Conservation (phyloP, 2,888 invertebrate genomes). For the Minunthozetes semirufus region DNA sequence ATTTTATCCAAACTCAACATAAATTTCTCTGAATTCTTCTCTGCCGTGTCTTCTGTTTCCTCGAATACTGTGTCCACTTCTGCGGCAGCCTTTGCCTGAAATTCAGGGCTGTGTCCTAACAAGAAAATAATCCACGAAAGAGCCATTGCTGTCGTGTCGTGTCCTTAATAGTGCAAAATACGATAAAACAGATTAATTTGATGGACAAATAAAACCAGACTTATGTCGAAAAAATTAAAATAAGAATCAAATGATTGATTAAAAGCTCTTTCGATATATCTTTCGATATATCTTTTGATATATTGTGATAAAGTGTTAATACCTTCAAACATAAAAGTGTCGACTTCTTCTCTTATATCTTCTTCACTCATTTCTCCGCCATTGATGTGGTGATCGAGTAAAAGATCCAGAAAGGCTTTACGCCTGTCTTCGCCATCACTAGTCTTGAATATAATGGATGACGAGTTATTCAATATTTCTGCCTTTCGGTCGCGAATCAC, state of each 20-base stretch:
- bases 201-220: too few relatives aligned
- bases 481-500: slow-evolving; percentile 42
- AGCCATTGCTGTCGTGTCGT: slow-evolving; percentile 44
- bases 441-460: slow-evolving; percentile 21
- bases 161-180: too few relatives aligned
- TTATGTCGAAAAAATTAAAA: too few relatives aligned
- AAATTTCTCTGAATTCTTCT: not conserved
- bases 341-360: slow-evolving; percentile 47
- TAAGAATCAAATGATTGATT: too few relatives aligned
- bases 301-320: slow-evolving; percentile 39
- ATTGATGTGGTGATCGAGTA: slow-evolving; percentile 47
- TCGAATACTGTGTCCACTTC: slow-evolving; percentile 34
- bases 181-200: too few relatives aligned
- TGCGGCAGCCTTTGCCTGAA: slow-evolving; percentile 38
- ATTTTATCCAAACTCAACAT: slow-evolving; percentile 44
- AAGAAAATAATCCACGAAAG: slow-evolving; percentile 43
- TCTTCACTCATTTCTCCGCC: slow-evolving; percentile 45
- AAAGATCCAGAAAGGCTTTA: slow-evolving; percentile 52
- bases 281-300: too few relatives aligned
- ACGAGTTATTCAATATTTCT: slow-evolving; percentile 34
- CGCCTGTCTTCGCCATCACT: too few relatives aligned
- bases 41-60: not conserved
- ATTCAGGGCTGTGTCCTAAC: slow-evolving; percentile 41
- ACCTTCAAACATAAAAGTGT: slow-evolving; percentile 47
- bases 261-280: too few relatives aligned